Evolutionary conservation across 1,140 invertebrate species (phyloP), one percentile per base, ranked within the genome.

Genomic region (Drosophila takahashii): DNA sequence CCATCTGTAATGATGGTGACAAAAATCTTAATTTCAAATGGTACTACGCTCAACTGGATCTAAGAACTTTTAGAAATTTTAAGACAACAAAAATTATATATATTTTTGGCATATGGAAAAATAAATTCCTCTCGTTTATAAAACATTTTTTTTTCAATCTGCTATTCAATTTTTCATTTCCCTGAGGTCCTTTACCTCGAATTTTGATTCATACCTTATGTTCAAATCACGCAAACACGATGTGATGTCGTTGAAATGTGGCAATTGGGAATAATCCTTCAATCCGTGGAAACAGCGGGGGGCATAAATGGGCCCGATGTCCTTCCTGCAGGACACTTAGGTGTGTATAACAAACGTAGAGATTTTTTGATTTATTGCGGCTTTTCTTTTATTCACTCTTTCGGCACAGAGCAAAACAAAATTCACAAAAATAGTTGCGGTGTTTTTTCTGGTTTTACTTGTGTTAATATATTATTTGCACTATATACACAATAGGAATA

Each of bases 261-360:
- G 34, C 48, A 67, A 65, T 51, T 67, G 58, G 64, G 29, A 79
- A 77, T 79, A 58, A 48, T 70, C 52, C 65, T 39, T 50, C 26
- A 64, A 45, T 41, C 27, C 36, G 59, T 62, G 44, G 29, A 36
- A 42, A 48, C 64, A 42, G 36, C 27, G 9, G 64, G 58, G 16
- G 59, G 59, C 47, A 18, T 64, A 62, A 42, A 47, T 47, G 45
- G 57, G 37, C 65, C 9, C 73, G 58, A 73, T 36, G 65, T 79
- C 75, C 65, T 32, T 86, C 59, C 81, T 79, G 61, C 75, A 86
- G 83, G 79, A 79, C 74, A 86, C 69, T 65, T 59, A 71, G 76
- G 83, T 87, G 76, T 87, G 84, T 87, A 87, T 87, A 87, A 57
- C 70, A 72, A 56, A 47, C 70, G 58, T 65, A 89, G 75, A 86